A percentile compares a stretch with the other conserved stretches of the same genome.
These are phyloP conservation scores for Epinephelus lanceolatus DNA, from an alignment of 2,113 vertebrate species.

Conservation along the genomic window DNA sequence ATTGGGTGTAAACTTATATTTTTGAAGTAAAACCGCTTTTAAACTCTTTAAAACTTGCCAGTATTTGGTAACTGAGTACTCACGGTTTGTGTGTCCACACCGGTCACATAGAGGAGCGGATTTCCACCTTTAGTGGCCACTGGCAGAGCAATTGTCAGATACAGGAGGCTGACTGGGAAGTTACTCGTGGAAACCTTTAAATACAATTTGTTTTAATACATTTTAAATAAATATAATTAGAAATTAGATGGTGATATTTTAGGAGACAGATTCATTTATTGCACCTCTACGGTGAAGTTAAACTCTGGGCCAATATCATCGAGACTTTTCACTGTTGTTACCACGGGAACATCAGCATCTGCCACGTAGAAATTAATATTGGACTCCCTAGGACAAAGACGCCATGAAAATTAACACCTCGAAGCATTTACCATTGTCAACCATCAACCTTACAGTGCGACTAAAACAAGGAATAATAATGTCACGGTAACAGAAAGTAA, in stretches of 20 bases:
- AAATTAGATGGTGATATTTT: neutral
- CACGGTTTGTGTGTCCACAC: constrained; percentile 84
- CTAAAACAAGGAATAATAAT: neutral
- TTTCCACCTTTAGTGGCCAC: constrained; percentile 85
- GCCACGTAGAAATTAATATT: constrained; percentile 92
- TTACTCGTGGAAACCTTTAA: constrained; percentile 87
- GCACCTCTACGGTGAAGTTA: constrained; percentile 90
- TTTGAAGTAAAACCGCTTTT: neutral
- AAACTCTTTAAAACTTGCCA: neutral
- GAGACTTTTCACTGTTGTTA: constrained; percentile 82
- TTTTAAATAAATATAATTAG: neutral
- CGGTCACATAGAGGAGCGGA: constrained; percentile 88
- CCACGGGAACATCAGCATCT: constrained; percentile 73
- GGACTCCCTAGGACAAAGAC: constrained; percentile 82
- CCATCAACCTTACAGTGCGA: neutral
- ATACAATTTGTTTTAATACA: neutral
- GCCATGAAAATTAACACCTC: neutral
- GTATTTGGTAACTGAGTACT: constrained; percentile 23
- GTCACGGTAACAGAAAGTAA: neutral
- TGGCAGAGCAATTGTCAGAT: constrained; percentile 87
- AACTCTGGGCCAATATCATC: constrained; percentile 92
- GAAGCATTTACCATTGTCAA: neutral
- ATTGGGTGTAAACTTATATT: neutral
- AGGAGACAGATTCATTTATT: constrained; percentile 44
- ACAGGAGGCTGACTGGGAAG: constrained; percentile 86